Percentiles rank a stretch among this genome's conserved stretches.
Conservation (phyloP, 2,113 vertebrate species). For the Anolis sagrei region DNA sequence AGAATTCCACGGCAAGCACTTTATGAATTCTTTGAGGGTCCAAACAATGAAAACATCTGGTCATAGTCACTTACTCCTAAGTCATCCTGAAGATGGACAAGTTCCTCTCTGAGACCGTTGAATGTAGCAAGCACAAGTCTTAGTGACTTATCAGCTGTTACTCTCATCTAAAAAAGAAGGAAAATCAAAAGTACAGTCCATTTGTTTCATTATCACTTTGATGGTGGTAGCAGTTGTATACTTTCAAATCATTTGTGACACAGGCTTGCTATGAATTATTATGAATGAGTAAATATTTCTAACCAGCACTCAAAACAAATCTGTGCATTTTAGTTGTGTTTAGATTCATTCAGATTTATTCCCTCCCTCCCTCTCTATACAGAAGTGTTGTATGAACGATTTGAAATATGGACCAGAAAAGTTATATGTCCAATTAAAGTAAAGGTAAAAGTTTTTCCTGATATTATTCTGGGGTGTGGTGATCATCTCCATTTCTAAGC, state of each 20-base stretch:
- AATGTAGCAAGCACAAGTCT: conserved; percentile 92
- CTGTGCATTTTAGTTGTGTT: background rate
- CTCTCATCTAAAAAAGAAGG: conserved; percentile 81
- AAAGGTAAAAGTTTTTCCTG: too few species aligned
- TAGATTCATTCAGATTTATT: too few species aligned
- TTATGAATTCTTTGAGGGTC: background rate
- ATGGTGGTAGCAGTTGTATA: background rate
- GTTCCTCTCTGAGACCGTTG: conserved; percentile 90
- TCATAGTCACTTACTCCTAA: conserved; percentile 78
- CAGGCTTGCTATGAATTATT: too few species aligned
- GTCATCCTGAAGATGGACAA: conserved; percentile 91
- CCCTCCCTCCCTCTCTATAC: background rate
- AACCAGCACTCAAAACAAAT: background rate
- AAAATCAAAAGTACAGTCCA: background rate
- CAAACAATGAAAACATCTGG: too few species aligned
- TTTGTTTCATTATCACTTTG: background rate
- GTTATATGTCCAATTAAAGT: background rate
- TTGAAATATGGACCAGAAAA: too few species aligned
- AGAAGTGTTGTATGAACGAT: background rate
- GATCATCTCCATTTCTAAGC: too few species aligned
- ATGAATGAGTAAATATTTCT: background rate
- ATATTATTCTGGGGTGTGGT: too few species aligned
- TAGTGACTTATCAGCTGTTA: conserved; percentile 90
- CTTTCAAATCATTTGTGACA: too few species aligned
- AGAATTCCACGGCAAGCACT: background rate